These are phyloP conservation scores for Sebastes fasciatus DNA, from an alignment of 2,113 vertebrate genomes.

Conservation along the genomic window DNA sequence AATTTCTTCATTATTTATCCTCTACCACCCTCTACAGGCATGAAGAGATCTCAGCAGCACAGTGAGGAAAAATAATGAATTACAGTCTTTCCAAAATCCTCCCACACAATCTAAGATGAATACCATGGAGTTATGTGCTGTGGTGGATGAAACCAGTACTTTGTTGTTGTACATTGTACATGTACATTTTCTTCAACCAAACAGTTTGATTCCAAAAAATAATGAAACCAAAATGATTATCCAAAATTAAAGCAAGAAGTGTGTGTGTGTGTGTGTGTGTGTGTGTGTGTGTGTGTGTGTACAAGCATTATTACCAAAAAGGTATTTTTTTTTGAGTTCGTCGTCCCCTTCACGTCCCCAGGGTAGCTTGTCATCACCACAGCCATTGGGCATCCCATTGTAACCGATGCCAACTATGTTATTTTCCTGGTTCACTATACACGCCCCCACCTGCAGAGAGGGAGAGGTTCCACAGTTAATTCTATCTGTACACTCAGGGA, in stretches of 20 bases:
- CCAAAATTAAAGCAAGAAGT: not conserved
- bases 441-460: conserved; percentile 88
- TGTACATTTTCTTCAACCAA: not conserved
- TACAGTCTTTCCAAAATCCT: not conserved
- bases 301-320: conserved; percentile 46
- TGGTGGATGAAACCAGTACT: not conserved
- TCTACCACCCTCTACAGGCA: conserved; percentile 39
- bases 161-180: not conserved
- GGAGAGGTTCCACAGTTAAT: not conserved
- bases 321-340: conserved; percentile 68
- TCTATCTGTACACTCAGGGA: too few relatives aligned
- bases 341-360: conserved; percentile 67
- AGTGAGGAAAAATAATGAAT: conserved; percentile 74
- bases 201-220: not conserved
- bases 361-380: conserved; percentile 70
- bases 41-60: not conserved
- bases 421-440: conserved; percentile 97
- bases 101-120: too few relatives aligned
- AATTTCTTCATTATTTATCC: not conserved
- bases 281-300: not conserved
- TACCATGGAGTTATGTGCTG: not conserved
- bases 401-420: conserved; percentile 99
- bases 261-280: too few relatives aligned
- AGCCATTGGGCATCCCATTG: conserved; percentile 94
- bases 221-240: not conserved